Conservation (phyloP, 1,140 invertebrate genomes). For the Limonius californicus region DNA sequence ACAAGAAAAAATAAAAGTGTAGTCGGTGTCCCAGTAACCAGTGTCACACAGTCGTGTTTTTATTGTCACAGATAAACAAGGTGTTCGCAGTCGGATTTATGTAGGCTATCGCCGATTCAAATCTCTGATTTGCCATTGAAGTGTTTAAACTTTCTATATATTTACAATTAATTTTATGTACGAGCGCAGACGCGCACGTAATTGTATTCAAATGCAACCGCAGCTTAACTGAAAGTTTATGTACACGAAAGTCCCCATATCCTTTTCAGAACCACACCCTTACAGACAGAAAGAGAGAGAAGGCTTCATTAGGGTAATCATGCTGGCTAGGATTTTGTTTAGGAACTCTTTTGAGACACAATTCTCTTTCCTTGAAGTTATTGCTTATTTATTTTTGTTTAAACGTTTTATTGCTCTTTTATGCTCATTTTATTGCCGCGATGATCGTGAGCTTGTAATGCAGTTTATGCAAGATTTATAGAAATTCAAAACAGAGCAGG, state of each 20-base stretch:
- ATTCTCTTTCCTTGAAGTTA: not conserved
- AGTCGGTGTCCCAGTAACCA: slow-evolving; percentile 19
- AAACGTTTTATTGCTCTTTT: slow-evolving; percentile 1
- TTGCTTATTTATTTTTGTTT: slow-evolving; percentile 5
- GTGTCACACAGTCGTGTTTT: slow-evolving; percentile 32
- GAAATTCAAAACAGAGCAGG: slow-evolving; percentile 7
- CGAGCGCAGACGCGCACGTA: slow-evolving; percentile 33
- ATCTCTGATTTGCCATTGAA: slow-evolving; percentile 45
- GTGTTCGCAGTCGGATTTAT: slow-evolving; percentile 43
- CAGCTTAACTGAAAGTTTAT: slow-evolving; percentile 11
- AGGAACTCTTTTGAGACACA: slow-evolving; percentile 5
- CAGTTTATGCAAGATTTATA: slow-evolving; percentile 3
- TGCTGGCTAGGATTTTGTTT: not conserved
- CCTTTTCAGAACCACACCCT: not conserved
- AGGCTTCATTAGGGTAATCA: not conserved
- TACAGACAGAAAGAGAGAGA: not conserved
- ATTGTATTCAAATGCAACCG: slow-evolving; percentile 45
- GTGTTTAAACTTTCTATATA: slow-evolving; percentile 46
- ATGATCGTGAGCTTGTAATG: not conserved
- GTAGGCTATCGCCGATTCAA: slow-evolving; percentile 40
- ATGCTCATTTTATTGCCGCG: slow-evolving; percentile 6
- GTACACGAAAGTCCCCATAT: not conserved
- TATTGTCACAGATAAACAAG: slow-evolving; percentile 35
- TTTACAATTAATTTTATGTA: slow-evolving; percentile 46
- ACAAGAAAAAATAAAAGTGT: slow-evolving; percentile 2